Conservation (phyloP, 2,113 vertebrate genomes). For the Callocephalon fimbriatum region DNA sequence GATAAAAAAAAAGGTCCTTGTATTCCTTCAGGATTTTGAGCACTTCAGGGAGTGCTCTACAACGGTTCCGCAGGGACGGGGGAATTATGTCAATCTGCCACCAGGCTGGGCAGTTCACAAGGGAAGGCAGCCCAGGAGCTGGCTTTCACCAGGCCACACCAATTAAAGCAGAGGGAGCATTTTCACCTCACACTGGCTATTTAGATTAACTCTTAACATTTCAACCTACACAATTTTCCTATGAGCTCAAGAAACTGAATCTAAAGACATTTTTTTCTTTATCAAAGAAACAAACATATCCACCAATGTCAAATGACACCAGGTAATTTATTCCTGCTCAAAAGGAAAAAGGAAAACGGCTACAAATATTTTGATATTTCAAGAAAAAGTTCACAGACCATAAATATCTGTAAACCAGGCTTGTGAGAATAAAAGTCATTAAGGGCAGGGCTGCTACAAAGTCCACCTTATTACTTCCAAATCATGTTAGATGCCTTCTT, state of each 20-base stretch:
- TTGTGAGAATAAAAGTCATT: constrained; percentile 14
- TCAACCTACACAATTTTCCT: background rate
- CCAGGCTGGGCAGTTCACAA: background rate
- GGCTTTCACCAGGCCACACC: background rate
- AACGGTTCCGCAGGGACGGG: background rate
- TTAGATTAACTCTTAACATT: background rate
- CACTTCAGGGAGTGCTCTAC: constrained; percentile 35
- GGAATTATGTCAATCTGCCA: constrained; percentile 19
- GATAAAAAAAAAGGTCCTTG: background rate
- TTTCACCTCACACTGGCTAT: background rate
- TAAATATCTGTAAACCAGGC: background rate
- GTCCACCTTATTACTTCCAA: constrained; percentile 3
- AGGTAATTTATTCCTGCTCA: background rate
- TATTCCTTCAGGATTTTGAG: constrained; percentile 48
- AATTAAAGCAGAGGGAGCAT: background rate
- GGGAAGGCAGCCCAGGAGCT: background rate
- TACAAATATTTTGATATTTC: constrained; percentile 45
- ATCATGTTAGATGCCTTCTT: background rate
- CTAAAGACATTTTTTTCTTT: constrained; percentile 29
- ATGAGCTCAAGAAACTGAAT: background rate
- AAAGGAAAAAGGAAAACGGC: background rate
- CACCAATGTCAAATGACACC: background rate
- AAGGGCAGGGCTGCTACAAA: background rate
- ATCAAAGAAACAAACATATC: background rate
- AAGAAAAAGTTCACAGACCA: constrained; percentile 29